These are phyloP conservation scores for Leistus spinibarbis DNA, from an alignment of 2,888 invertebrate genomes.

Conservation along the genomic window DNA sequence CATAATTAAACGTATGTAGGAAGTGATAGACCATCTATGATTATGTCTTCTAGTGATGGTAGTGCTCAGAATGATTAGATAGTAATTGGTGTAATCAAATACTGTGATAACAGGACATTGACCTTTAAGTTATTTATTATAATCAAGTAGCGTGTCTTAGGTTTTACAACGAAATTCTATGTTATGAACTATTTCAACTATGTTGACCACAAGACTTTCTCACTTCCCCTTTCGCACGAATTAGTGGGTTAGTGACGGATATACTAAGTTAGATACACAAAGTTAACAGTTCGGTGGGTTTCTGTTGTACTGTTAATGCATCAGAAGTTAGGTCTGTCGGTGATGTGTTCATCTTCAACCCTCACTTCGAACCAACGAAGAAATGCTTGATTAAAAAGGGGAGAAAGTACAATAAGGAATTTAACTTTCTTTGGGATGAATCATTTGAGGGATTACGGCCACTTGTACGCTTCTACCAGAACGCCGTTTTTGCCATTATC, in stretches of 20 bases:
- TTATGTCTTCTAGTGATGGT: neutral
- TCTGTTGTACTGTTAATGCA: neutral
- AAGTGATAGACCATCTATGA: neutral
- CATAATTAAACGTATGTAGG: neutral
- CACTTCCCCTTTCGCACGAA: neutral
- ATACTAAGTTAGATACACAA: neutral
- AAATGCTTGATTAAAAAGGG: neutral
- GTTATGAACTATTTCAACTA: neutral
- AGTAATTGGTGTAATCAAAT: neutral
- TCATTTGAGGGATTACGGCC: neutral
- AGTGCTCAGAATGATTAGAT: neutral
- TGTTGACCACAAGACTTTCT: neutral
- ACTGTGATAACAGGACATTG: neutral
- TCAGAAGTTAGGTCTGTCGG: neutral
- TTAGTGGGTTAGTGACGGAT: neutral
- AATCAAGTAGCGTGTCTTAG: too few species aligned
- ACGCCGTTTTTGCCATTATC: too few species aligned
- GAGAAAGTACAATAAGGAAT: neutral
- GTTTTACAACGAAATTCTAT: too few species aligned
- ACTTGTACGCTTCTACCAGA: neutral
- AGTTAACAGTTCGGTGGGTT: neutral
- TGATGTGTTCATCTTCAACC: neutral
- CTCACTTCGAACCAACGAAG: neutral
- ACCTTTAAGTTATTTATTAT: neutral
- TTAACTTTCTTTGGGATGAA: neutral